phyloP scores from a whole-genome alignment of 2,888 invertebrate species.

The Onchidella celtica region DNA sequence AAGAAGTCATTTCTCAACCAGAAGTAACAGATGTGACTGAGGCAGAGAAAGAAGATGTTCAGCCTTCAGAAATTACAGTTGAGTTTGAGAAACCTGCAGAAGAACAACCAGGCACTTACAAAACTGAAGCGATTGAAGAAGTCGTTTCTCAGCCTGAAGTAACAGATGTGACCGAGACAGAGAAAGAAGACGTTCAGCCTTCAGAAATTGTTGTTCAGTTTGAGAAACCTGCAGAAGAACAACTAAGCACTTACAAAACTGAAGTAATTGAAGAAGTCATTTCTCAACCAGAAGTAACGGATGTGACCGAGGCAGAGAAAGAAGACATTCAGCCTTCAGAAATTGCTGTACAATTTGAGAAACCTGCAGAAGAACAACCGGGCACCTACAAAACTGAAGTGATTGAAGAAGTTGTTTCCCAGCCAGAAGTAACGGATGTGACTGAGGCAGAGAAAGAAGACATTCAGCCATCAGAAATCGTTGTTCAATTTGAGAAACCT shows the following conservation, averaged over 20 bases:
- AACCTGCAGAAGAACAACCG: conserved; percentile 47
- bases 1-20: conserved; percentile 53
- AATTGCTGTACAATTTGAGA: conserved; percentile 53
- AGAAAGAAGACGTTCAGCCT: conserved; percentile 47
- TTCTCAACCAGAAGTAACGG: conserved; percentile 51
- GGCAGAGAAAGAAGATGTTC: conserved; percentile 43
- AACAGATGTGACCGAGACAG: conserved; percentile 45
- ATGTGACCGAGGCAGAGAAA: conserved; percentile 45
- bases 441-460: conserved; percentile 45
- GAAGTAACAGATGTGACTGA: conserved; percentile 52
- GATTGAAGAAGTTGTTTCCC: conserved; percentile 45
- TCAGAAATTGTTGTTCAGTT: conserved; percentile 51
- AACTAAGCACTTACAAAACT: conserved; percentile 54
- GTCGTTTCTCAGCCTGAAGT: conserved; percentile 51
- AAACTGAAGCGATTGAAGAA: conserved; percentile 50
- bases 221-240: conserved; percentile 45
- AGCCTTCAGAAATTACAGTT: conserved; percentile 51
- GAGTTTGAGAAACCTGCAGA: conserved; percentile 48
- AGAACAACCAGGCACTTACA: conserved; percentile 48
- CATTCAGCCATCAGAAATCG: conserved; percentile 47
- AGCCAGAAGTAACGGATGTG: conserved; percentile 50
- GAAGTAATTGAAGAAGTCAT: conserved; percentile 55
- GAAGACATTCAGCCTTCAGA: conserved; percentile 52
- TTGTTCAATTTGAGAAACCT: conserved; percentile 40
- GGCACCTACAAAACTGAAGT: conserved; percentile 46